Evolutionary conservation across 2,797 vertebrate species (phyloP).

Genomic region (Scomberomorus guttatus): DNA sequence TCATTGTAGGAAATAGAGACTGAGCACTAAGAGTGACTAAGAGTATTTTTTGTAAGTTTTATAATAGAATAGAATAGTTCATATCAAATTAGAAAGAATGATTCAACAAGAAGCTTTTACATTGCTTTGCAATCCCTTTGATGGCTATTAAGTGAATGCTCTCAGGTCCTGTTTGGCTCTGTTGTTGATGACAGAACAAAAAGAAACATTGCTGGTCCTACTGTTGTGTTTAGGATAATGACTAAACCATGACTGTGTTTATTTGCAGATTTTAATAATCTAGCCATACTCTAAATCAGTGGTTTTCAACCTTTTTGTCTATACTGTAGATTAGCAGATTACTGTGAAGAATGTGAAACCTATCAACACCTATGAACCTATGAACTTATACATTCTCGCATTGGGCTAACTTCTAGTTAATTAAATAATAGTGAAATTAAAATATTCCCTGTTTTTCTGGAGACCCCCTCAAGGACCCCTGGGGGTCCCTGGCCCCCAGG

Average conservation of each 20-base stretch:
- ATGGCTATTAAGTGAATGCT: conserved; percentile 34
- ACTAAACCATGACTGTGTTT: neutral
- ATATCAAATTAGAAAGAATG: conserved; percentile 5
- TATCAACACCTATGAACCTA: too few species aligned
- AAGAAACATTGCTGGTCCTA: neutral
- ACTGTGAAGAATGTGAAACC: too few species aligned
- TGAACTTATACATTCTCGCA: too few species aligned
- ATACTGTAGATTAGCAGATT: too few species aligned
- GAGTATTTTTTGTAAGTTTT: neutral
- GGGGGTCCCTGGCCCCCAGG: too few species aligned
- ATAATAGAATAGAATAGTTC: neutral
- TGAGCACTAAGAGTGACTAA: neutral
- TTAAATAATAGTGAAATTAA: too few species aligned
- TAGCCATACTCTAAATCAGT: neutral
- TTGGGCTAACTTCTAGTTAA: too few species aligned
- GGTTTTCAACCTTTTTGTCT: too few species aligned
- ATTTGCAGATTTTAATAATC: neutral
- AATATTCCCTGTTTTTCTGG: too few species aligned
- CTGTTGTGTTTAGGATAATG: neutral
- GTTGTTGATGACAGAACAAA: neutral
- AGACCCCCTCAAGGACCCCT: too few species aligned
- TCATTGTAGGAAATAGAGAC: neutral
- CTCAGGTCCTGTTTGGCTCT: neutral
- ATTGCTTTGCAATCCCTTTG: conserved; percentile 18
- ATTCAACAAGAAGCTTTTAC: conserved; percentile 29